A percentile compares a stretch with the other conserved stretches of the same genome.
Conservation (phyloP, 2,113 vertebrate species). For the Brachionichthys hirsutus region DNA sequence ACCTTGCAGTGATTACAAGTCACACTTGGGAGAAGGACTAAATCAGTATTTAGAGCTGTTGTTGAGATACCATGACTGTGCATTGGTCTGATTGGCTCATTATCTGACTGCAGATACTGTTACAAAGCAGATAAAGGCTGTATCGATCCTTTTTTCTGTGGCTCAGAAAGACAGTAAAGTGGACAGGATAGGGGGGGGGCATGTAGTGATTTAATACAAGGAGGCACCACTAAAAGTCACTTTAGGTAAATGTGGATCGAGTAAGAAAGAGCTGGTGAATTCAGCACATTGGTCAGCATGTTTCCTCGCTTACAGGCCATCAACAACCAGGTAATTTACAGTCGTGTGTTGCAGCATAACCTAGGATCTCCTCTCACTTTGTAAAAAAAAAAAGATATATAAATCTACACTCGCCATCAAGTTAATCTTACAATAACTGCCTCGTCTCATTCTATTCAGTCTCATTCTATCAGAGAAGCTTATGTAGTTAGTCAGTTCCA, state of each 20-base stretch:
- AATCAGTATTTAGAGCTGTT: conserved; percentile 34
- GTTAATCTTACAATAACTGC: conserved; percentile 36
- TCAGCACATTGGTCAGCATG: background rate
- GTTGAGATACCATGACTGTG: conserved; percentile 33
- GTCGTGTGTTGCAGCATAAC: too few relatives aligned
- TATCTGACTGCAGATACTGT: conserved; percentile 74
- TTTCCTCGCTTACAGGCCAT: background rate
- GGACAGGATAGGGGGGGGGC: conserved; percentile 24
- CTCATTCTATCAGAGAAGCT: conserved; percentile 44
- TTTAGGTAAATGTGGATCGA: conserved; percentile 12
- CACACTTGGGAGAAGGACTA: conserved; percentile 33
- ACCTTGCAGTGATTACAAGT: conserved; percentile 10
- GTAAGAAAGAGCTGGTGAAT: background rate
- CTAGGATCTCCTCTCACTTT: background rate
- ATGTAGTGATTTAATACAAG: conserved; percentile 7
- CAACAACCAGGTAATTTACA: too few relatives aligned
- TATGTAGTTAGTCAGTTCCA: conserved; percentile 43
- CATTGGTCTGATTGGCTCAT: conserved; percentile 71
- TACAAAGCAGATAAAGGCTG: conserved; percentile 62
- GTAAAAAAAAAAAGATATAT: conserved; percentile 2
- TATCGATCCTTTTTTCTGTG: conserved; percentile 65
- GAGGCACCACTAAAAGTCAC: conserved; percentile 15
- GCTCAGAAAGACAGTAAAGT: conserved; percentile 34
- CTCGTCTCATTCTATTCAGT: conserved; percentile 50
- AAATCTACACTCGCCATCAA: conserved; percentile 3